Base-by-base conservation (phyloP, 1,140 invertebrate species). In the Drosophila burlai region DNA sequence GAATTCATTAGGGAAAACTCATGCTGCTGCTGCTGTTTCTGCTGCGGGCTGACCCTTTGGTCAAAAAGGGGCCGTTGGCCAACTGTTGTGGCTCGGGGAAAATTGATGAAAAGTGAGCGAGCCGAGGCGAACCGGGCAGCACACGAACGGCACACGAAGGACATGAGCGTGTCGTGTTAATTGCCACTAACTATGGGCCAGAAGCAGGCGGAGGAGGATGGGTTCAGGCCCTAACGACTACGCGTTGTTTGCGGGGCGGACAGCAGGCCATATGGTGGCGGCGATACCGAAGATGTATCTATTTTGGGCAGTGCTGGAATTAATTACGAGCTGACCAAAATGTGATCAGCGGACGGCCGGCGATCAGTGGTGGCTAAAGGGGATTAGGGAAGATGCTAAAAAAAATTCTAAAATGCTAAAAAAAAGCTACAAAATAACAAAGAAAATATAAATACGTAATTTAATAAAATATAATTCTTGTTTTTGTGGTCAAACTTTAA, bases 1-100 rank as follows among this genome's bases (percentile, higher is more conserved):
- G 85, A 90, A 90, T 90, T 90, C 85, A 90, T 90, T 90, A 90
- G 85, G 85, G 85, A 90, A 89, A 90, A 85, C 81, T 73, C 64
- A 71, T 46, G 29, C 36, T n/a, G 29, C 75, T 26, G 29, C 31
- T 24, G 38, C 62, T 40, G 55, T 31, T 42, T 18, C 47, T 29
- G 21, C 49, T 52, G 49, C 49, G 26, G 49, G 49, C 67, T 71
- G 69, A 50, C 61, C 63, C 63, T 36, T 68, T 52, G 67, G 64
- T 45, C 67, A 73, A 15, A 74, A 62, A 46, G 80, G 80, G 83
- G 58, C 83, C 79, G 66, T 87, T 80, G 83, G 65, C 83, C 83
- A 86, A 87, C 83, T 86, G 83, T 86, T 86, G 80, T 86, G 81
- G 64, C 45, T 46, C 62, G 57, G 60, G 46, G 40, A 83, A 83